These are phyloP conservation scores for Equus quagga DNA, from an alignment of 2,113 vertebrate genomes.

Conservation along the genomic window DNA sequence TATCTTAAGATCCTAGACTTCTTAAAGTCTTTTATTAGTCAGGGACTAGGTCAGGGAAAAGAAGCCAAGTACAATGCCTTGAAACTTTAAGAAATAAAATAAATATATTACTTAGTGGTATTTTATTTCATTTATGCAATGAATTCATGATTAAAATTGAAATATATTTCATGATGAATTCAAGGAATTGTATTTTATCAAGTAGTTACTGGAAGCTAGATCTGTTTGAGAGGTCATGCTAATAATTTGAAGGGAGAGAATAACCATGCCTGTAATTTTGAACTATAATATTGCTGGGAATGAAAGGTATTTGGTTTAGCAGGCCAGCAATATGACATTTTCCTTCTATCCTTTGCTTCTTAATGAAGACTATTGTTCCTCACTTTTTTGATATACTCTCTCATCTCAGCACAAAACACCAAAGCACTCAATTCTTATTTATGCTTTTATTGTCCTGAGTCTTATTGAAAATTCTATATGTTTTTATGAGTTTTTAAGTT, in stretches of 20 bases:
- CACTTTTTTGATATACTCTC: neutral
- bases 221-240: neutral
- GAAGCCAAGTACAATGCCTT: neutral
- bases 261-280: neutral
- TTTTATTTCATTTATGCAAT: neutral
- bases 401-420: neutral
- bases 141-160: slow-evolving; percentile 3
- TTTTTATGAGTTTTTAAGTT: neutral
- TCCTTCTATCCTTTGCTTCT: slow-evolving; percentile 4
- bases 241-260: neutral
- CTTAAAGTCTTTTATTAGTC: slow-evolving; percentile 4
- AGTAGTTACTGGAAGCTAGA: neutral
- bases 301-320: neutral
- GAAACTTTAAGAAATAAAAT: neutral
- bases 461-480: neutral
- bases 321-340: neutral
- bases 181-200: slow-evolving; percentile 1
- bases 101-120: neutral
- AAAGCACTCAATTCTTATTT: neutral
- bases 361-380: neutral
- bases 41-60: neutral
- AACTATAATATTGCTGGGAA: neutral
- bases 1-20: neutral
- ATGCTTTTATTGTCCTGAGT: slow-evolving; percentile 11
- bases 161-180: neutral